A percentile compares a stretch with the other conserved stretches of the same genome.
Conservation (phyloP, 1,140 invertebrate species). For the Bombus turneri region DNA sequence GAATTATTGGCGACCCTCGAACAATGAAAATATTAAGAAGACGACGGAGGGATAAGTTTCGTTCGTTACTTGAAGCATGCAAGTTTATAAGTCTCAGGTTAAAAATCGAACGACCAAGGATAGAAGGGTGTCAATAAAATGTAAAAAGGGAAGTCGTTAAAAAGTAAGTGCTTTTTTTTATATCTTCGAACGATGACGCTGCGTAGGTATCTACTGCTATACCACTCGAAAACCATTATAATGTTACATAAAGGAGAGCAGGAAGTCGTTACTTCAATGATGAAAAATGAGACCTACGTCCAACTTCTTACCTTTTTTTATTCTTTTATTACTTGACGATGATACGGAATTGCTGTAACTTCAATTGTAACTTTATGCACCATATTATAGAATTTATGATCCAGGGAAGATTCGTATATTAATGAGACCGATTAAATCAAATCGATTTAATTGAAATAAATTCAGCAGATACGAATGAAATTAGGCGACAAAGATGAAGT, state of each 20-base stretch:
- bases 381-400: background rate
- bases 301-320: background rate
- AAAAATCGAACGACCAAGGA: background rate
- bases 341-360: background rate
- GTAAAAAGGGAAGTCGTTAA: slow-evolving; percentile 35
- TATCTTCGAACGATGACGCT: slow-evolving; percentile 16
- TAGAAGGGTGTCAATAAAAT: slow-evolving; percentile 26
- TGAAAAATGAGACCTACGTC: slow-evolving; percentile 27
- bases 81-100: background rate
- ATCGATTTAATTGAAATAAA: slow-evolving; percentile 7
- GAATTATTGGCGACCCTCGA: background rate
- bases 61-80: no score
- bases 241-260: slow-evolving; percentile 20
- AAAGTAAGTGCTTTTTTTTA: slow-evolving; percentile 34
- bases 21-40: background rate
- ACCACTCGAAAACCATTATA: slow-evolving; percentile 12
- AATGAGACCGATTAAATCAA: no score
- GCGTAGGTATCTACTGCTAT: slow-evolving; percentile 2
- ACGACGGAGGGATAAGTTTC: background rate
- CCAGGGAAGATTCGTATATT: background rate
- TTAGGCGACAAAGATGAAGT: slow-evolving; percentile 43
- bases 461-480: background rate
- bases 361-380: background rate
- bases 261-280: slow-evolving; percentile 38
- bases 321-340: background rate